Conservation (phyloP, 2,797 vertebrate genomes). For the Karalla daura region DNA sequence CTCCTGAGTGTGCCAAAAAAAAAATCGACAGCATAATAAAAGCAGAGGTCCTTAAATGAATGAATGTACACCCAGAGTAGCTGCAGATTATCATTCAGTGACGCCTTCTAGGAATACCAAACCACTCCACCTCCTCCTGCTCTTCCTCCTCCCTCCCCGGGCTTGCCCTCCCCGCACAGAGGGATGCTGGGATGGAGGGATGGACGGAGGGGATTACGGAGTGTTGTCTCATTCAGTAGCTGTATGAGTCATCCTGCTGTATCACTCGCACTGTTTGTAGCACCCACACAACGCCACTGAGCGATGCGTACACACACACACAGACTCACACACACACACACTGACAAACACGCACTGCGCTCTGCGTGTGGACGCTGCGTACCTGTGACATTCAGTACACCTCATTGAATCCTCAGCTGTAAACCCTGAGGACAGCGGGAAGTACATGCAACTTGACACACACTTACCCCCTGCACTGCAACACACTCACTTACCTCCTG, state of each 20-base stretch:
- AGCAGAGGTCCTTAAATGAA: slow-evolving; percentile 15
- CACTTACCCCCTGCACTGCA: slow-evolving; percentile 17
- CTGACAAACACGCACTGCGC: slow-evolving; percentile 19
- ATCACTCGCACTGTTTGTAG: slow-evolving; percentile 71
- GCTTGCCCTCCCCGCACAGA: slow-evolving; percentile 55
- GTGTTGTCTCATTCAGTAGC: slow-evolving; percentile 77
- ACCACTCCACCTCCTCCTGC: slow-evolving; percentile 23
- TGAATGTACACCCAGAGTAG: slow-evolving; percentile 25
- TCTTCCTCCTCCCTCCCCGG: slow-evolving; percentile 36
- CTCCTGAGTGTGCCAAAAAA: too few species aligned
- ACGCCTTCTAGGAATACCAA: slow-evolving; percentile 62
- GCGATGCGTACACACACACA: slow-evolving; percentile 28
- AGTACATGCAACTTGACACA: slow-evolving; percentile 7
- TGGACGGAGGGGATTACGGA: slow-evolving; percentile 75
- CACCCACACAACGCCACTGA: slow-evolving; percentile 57
- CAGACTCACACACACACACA: slow-evolving; percentile 22
- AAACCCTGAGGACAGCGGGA: slow-evolving; percentile 19
- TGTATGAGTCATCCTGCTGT: slow-evolving; percentile 83
- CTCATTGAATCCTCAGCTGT: slow-evolving; percentile 19
- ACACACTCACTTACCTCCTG: slow-evolving; percentile 5
- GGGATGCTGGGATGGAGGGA: slow-evolving; percentile 63
- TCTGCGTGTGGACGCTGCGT: slow-evolving; percentile 16
- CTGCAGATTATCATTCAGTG: slow-evolving; percentile 51
- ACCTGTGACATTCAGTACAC: slow-evolving; percentile 46
- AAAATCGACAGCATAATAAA: background rate